Conservation (phyloP, 2,888 invertebrate genomes). For the Coecobrya sp. region DNA sequence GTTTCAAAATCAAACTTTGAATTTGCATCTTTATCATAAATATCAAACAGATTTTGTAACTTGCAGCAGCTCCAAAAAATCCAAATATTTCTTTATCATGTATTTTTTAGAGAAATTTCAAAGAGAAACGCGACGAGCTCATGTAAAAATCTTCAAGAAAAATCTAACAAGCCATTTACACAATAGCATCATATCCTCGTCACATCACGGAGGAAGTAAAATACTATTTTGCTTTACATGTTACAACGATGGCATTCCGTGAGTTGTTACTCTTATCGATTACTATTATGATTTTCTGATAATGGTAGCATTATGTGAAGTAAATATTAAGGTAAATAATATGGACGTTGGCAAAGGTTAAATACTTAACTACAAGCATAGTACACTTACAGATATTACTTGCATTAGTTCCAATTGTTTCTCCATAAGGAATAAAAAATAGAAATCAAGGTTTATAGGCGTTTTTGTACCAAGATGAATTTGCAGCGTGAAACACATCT, state of each 20-base stretch:
- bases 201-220: conserved; percentile 38
- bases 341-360: too few species aligned
- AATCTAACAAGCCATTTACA: conserved; percentile 45
- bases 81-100: neutral
- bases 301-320: neutral
- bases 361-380: too few species aligned
- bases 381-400: neutral
- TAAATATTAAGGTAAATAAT: neutral
- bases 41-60: neutral
- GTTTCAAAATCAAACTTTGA: conserved; percentile 61
- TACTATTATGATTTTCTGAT: neutral
- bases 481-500: neutral
- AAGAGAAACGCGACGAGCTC: neutral
- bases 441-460: too few species aligned
- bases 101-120: neutral
- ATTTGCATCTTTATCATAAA: conserved; percentile 58
- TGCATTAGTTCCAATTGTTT: neutral
- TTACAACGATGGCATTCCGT: conserved; percentile 9
- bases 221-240: neutral
- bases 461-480: too few species aligned
- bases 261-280: conserved; percentile 20
- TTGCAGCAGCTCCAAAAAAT: neutral
- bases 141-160: neutral
- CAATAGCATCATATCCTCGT: conserved; percentile 60
- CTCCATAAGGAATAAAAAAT: too few species aligned